Base-by-base conservation (phyloP, 2,113 vertebrate species). In the Passer domesticus region DNA sequence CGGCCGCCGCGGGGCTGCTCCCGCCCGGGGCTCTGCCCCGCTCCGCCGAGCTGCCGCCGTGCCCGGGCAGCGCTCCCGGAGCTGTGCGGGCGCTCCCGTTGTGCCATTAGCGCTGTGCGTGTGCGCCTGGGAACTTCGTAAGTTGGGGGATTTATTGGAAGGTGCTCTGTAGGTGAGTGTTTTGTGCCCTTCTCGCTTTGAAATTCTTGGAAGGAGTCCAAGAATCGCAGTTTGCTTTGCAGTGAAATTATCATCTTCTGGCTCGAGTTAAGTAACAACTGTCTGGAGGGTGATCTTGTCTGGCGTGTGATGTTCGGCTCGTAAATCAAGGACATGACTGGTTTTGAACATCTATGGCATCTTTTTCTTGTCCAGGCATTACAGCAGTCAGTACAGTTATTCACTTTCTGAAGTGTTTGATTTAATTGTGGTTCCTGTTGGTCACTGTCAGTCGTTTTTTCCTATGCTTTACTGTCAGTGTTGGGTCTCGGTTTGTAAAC, bases 41-140 rank as follows among this genome's bases (percentile, higher is more conserved):
- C 37, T 2, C n/a, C 64, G 47, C 30, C 37, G 41, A 9, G 7
- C 63, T 11, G 58, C 76, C 58, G 52, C 72, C 4, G 52, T 44
- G 44, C 35, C 30, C 41, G 41, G 44, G 72, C 44, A 6, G 52
- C 62, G 72, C 72, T 77, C n/a, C 14, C 31, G 4, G 49, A 15
- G 8, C 8, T 20, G 47, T 3, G 21, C 82, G 4, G 41, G 14
- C 10, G 11, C 24, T 58, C 9, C 25, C 5, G 11, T 1, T 10
- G 28, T 3, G 70, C 27, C 20, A 0, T 2, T 18, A 8, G 0
- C 8, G 56, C 63, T 3, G 0, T 10, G 16, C 14, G 19, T 17
- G 15, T 3, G 19, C 53, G 4, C 58, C 62, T 7, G n/a, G 3
- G 18, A 89, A 89, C 89, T 96, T 92, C 4, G 0, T 2, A 28